Base-by-base conservation (phyloP, 2,888 invertebrate genomes). In the Sipha maydis region DNA sequence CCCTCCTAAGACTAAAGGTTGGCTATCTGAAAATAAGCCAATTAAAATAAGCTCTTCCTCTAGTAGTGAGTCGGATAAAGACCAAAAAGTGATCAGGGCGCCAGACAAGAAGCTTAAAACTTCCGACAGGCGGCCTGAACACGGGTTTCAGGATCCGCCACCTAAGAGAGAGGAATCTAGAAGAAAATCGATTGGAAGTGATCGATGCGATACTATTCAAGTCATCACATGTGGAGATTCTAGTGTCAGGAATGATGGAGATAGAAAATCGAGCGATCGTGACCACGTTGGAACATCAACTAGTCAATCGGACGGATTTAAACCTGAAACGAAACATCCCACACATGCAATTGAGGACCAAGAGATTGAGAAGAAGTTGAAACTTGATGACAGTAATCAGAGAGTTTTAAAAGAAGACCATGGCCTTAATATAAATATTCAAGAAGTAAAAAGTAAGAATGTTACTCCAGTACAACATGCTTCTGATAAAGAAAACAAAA, bases 61-160 rank as follows among this genome's bases (percentile, higher is more conserved):
- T 89, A 90, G 88, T 82, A 88, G 88, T 88, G 88, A 91, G 90
- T 90, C 90, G 90, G 91, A 90, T 91, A 91, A 91, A 90, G 92
- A 92, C 91, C 92, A 92, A 91, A 93, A 93, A 92, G 92, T 92
- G 92, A 94, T 93, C 92, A 95, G 94, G 94, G 94, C 94, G 94
- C 94, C 95, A 92, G 95, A 95, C 93, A 95, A 95, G 95, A 95
- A 95, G 95, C 95, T 95, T 94, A 95, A 95, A 95, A 95, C 95
- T 95, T 95, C 95, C 95, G 95, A 95, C 94, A 94, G 94, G 95
- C 94, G 94, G 94, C 94, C 94, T 94, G 95, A 94, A 93, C 93
- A 93, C 92, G 93, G 94, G 93, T 93, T 94, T 94, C 93, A 94
- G 94, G 93, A 95, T 93, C 93, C 94, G 94, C 91, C 94, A 95